Evolutionary conservation across 2,888 invertebrate genomes (phyloP).

Genomic region (Agrilus cyanescens): DNA sequence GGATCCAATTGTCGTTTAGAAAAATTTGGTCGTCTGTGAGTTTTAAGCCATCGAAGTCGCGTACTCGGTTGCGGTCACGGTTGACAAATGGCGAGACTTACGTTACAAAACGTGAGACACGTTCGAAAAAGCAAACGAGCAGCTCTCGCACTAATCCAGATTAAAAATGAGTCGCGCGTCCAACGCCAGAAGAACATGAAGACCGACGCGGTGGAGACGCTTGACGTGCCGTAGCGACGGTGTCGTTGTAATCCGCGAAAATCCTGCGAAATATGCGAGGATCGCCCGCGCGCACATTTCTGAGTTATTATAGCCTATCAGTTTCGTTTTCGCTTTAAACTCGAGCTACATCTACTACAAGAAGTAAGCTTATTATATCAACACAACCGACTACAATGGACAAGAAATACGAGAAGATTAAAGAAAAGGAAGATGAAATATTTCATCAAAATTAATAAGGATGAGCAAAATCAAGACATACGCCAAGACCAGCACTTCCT

Average conservation of each 20-base stretch:
- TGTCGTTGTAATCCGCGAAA: conserved; percentile 26
- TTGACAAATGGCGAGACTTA: conserved; percentile 15
- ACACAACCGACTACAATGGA: no score
- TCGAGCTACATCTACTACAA: no score
- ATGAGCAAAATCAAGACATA: no score
- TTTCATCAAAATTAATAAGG: no score
- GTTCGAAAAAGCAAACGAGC: conserved; percentile 25
- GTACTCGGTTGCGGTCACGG: conserved; percentile 4
- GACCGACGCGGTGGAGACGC: conserved; percentile 10
- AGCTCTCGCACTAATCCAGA: conserved; percentile 31
- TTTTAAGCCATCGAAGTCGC: no score
- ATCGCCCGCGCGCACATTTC: conserved; percentile 22
- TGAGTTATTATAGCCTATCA: conserved; percentile 31
- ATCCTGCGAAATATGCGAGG: conserved; percentile 30
- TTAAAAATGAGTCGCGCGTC: conserved; percentile 36
- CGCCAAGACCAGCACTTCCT: no score
- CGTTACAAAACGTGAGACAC: conserved; percentile 13
- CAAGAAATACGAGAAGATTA: no score
- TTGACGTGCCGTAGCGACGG: conserved; percentile 24
- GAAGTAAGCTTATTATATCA: no score
- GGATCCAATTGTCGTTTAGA: no score
- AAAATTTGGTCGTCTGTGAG: no score
- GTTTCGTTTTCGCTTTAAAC: conserved; percentile 13
- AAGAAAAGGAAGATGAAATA: no score
- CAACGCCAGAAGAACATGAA: conserved; percentile 13